Evolutionary conservation across 2,113 vertebrate species (phyloP), one percentile per base, ranked within the genome.

Genomic region (human): DNA sequence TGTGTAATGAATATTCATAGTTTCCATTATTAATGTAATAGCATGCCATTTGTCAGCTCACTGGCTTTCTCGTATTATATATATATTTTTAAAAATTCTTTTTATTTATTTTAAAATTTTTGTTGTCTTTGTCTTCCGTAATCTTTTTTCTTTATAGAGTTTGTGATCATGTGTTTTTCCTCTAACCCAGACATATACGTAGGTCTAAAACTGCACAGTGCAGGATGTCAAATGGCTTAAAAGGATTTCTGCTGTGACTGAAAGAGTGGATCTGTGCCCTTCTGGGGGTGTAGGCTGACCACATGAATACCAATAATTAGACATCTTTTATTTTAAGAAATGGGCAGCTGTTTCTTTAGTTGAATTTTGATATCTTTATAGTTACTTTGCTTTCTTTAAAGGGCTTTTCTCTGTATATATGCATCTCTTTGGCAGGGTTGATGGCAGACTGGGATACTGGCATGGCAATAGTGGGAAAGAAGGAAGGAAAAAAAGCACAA

Each of bases 1-100:
- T 93, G 72, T 93, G 72, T 90, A 73, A 95, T 81, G 85, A 97
- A 76, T 97, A 96, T 87, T 95, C 82, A 97, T 89, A 92, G n/a
- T 94, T 97, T 22, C 40, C 72, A 32, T 91, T 86, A 92, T 94
- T 97, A 93, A 88, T 92, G 64, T 68, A 81, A 80, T 81, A 55
- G 38, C 32, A 7, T 73, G 48, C 64, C 52, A 89, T 93, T 94
- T 59, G 40, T 95, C 66, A 95, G 35, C 6, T 93, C 22, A 72
- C 45, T 94, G 90, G 32, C 70, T 95, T 91, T 76, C 72, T 93
- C 83, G 48, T 93, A 43, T 27, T 79, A 32, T 68, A 17, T 68
- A 68, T 17, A 68, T 68, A 35, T 68, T 8, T 59, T 22, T 17
- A 8, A 10, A 9, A 50, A 48, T 52, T 50, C 7, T 78, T 76